phyloP scores from a whole-genome alignment of 1,140 invertebrate genomes.

The Leptinotarsa defecta region DNA sequence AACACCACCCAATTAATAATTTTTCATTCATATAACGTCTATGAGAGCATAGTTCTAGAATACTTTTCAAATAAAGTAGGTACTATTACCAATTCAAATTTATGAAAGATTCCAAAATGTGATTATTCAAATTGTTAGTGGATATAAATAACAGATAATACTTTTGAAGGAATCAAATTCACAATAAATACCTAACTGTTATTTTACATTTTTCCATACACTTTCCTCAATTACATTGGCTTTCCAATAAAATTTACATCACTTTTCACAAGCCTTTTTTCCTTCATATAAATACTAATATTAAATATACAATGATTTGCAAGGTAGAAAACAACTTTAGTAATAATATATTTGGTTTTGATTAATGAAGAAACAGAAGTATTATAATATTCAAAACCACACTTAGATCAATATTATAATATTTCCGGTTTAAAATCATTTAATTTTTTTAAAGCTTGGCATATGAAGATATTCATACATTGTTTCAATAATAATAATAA shows the following conservation, averaged over 20 bases:
- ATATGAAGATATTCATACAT: not conserved
- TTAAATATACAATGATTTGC: constrained; percentile 30
- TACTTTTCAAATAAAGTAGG: not conserved
- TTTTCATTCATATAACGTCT: not conserved
- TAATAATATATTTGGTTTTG: constrained; percentile 4
- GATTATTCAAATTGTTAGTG: not conserved
- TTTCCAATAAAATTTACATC: constrained; percentile 34
- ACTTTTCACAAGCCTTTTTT: constrained; percentile 45
- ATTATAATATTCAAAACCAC: not conserved
- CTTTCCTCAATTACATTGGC: constrained; percentile 40
- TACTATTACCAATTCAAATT: not conserved
- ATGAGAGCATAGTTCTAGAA: not conserved
- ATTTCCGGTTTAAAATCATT: not conserved
- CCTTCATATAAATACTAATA: constrained; percentile 31
- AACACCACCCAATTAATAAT: not conserved
- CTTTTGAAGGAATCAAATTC: not conserved
- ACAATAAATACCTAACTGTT: constrained; percentile 34
- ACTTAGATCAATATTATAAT: not conserved
- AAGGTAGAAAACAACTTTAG: constrained; percentile 24
- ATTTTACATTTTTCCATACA: constrained; percentile 40
- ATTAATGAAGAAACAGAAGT: not conserved
- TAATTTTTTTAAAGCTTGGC: not conserved
- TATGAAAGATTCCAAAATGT: not conserved
- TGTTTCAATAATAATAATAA: too few species aligned
- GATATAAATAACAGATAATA: constrained; percentile 6